phyloP scores from a whole-genome alignment of 1,140 invertebrate species.

The Sesamia nonagrioides region DNA sequence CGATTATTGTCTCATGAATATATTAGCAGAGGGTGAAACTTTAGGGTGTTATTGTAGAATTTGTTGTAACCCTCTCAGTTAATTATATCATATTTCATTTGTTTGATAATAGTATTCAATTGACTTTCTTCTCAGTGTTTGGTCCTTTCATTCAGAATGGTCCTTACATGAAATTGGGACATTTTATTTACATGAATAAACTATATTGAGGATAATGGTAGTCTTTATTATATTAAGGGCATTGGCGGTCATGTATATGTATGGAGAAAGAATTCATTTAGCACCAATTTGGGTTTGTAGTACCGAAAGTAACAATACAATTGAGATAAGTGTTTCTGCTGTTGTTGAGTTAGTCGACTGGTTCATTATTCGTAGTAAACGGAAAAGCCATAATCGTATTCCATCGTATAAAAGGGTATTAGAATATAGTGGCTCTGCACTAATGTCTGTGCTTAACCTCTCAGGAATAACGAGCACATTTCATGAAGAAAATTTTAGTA shows the following conservation, averaged over 20 bases:
- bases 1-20: slow-evolving; percentile 61
- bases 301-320: not conserved
- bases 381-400: not conserved
- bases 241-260: not conserved
- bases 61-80: slow-evolving; percentile 12
- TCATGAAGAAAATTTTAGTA: too few species aligned
- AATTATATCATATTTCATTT: slow-evolving; percentile 17
- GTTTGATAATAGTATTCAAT: not conserved
- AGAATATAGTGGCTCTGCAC: not conserved
- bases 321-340: not conserved
- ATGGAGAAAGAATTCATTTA: slow-evolving; percentile 5
- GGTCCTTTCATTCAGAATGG: not conserved
- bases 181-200: not conserved
- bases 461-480: too few species aligned
- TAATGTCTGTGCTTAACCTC: too few species aligned
- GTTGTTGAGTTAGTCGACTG: not conserved
- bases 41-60: slow-evolving; percentile 45
- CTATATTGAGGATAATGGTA: not conserved
- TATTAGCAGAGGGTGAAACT: slow-evolving; percentile 44
- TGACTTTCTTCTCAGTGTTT: not conserved
- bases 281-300: not conserved
- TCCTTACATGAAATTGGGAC: not conserved
- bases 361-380: not conserved
- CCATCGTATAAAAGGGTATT: not conserved
- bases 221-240: not conserved